Conservation (phyloP, 2,888 invertebrate species). For the Andrena dorsata region DNA sequence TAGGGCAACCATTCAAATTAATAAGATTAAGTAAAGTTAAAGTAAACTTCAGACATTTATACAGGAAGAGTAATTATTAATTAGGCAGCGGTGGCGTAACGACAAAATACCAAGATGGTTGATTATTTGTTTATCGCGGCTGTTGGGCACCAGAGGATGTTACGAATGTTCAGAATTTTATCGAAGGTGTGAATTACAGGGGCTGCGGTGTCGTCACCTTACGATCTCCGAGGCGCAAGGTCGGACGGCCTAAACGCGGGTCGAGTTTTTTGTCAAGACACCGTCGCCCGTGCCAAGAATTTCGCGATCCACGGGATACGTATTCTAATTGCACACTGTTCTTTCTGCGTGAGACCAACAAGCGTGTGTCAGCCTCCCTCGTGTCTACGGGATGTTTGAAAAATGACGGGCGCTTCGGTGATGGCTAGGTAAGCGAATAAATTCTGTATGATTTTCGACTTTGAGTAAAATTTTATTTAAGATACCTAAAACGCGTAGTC, state of each 20-base stretch:
- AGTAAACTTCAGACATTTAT: too few relatives aligned
- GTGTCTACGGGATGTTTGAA: neutral
- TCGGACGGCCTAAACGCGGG: slow-evolving; percentile 56
- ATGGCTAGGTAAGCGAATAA: too few relatives aligned
- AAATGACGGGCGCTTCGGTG: too few relatives aligned
- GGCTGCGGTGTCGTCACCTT: slow-evolving; percentile 56
- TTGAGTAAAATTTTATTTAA: too few relatives aligned
- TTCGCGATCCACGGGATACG: slow-evolving; percentile 40
- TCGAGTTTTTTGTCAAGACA: slow-evolving; percentile 63
- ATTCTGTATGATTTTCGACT: too few relatives aligned
- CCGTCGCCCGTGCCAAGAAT: slow-evolving; percentile 66
- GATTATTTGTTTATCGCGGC: neutral
- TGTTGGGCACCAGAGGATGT: slow-evolving; percentile 11
- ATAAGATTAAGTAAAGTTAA: too few relatives aligned
- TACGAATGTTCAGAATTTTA: slow-evolving; percentile 61
- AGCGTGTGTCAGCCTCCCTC: neutral
- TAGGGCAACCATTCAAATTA: too few relatives aligned
- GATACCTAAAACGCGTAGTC: neutral
- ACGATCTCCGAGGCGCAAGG: slow-evolving; percentile 59
- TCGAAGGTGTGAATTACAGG: slow-evolving; percentile 65
- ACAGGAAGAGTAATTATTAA: too few relatives aligned
- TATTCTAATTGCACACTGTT: slow-evolving; percentile 36
- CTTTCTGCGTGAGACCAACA: slow-evolving; percentile 3
- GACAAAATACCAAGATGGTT: neutral
- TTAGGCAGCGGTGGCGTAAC: too few relatives aligned